Conservation (phyloP, 2,113 vertebrate species). For the Delphinapterus leucas region DNA sequence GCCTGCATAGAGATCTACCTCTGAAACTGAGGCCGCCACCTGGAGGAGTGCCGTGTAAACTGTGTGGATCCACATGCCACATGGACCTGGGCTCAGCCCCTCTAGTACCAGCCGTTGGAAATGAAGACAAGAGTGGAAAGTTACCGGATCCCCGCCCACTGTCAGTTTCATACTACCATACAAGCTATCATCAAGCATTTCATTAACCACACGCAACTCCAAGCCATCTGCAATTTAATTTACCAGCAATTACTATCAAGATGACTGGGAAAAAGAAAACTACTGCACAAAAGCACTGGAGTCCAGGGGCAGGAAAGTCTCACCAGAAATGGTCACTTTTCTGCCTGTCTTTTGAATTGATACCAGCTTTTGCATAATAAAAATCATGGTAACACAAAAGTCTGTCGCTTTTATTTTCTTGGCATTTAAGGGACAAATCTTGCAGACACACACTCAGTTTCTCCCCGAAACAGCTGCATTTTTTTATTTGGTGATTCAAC, state of each 20-base stretch:
- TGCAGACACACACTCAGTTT: constrained; percentile 7
- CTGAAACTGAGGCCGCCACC: neutral
- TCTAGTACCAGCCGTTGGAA: neutral
- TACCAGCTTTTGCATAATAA: neutral
- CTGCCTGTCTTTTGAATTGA: neutral
- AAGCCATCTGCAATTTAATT: neutral
- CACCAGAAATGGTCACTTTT: neutral
- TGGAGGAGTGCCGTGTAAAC: neutral
- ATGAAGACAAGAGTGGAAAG: neutral
- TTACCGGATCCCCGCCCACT: rapidly evolving
- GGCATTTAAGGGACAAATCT: neutral
- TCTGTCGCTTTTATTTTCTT: neutral
- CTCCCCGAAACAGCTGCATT: constrained; percentile 80
- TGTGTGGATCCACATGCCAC: neutral
- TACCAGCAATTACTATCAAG: neutral
- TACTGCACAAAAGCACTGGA: neutral
- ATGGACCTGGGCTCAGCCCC: neutral
- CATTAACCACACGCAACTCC: neutral
- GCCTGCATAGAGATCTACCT: neutral
- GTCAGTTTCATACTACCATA: neutral
- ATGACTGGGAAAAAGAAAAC: neutral
- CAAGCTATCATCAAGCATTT: neutral
- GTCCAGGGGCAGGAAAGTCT: neutral
- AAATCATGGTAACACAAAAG: neutral
- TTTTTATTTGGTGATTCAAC: constrained; percentile 84